A percentile compares a stretch with the other conserved stretches of the same genome.
Conservation (phyloP, 2,113 vertebrate species). For the Syngnathus floridae region DNA sequence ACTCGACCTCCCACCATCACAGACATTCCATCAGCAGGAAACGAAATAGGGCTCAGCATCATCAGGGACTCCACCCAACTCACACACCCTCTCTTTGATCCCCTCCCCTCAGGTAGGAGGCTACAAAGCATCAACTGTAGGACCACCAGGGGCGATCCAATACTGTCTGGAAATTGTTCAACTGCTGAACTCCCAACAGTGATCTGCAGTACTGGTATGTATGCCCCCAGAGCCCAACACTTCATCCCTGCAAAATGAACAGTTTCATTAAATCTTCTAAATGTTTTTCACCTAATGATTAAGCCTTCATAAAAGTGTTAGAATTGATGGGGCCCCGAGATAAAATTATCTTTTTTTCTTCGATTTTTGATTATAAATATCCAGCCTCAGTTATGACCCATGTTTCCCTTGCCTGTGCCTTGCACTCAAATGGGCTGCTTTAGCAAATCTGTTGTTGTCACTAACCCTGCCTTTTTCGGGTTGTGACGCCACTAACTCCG, state of each 20-base stretch:
- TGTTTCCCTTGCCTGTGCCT: too few relatives aligned
- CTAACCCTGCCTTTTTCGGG: too few relatives aligned
- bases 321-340: too few relatives aligned
- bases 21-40: neutral
- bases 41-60: neutral
- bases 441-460: too few relatives aligned
- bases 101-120: neutral
- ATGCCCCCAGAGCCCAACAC: neutral
- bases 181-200: neutral
- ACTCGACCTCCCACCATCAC: neutral
- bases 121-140: neutral
- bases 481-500: too few relatives aligned
- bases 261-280: neutral
- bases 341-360: too few relatives aligned
- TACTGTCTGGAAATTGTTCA: neutral
- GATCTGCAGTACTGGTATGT: neutral
- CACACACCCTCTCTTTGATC: neutral
- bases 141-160: neutral
- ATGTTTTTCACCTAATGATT: too few relatives aligned
- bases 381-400: too few relatives aligned
- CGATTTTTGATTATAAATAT: too few relatives aligned
- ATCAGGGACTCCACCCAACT: neutral
- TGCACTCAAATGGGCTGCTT: too few relatives aligned
- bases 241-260: neutral
- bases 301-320: too few relatives aligned